Evolutionary conservation across 1,140 invertebrate genomes (phyloP), one percentile per base, ranked within the genome.

Genomic region (silkworm (Bombyx mori)): DNA sequence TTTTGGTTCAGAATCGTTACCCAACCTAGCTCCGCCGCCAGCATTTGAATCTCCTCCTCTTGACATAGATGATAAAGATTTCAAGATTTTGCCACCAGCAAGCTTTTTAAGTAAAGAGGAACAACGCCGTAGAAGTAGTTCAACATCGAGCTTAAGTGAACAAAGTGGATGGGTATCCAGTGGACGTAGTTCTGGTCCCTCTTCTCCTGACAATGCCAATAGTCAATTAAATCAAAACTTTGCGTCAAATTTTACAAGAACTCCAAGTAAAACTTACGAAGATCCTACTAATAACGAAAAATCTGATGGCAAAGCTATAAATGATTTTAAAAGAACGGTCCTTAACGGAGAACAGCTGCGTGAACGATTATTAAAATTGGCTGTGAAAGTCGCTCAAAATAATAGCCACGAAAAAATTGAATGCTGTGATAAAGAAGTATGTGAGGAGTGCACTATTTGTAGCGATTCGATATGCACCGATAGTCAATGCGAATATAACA

Each of bases 131-230:
- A 83, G 72, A 66, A 88, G 86, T 66, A 91, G 89, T 63, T 92
- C 91, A 12, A 93, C 92, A 0, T 93, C 92, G 3, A 93, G 93
- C 56, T 83, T 93, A 35, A 93, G 92, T 65, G 93, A 94, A 79
- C 92, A 93, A 78, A 94, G 92, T 64, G 93, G 93, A 0, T 94
- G 93, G 92, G 92, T 94, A 2, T 93, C 92, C 52, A 93, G 93
- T 82, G 90, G 82, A 66, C 90, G 88, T 62, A 93, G 88, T 77
- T 92, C 89, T 46, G 90, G 78, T 44, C 89, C 86, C 55, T 90
- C 88, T 49, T 88, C 89, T 54, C 90, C 90, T 4, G 90, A 91
- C 64, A 89, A 84, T 69, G 79, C 73, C 42, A 86, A 79, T 67
- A 75, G 80, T 76, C 82, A 86, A 82, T 79, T 87, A 78, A 86